phyloP scores from a whole-genome alignment of 2,888 invertebrate genomes.

The Deroplatys truncata region DNA sequence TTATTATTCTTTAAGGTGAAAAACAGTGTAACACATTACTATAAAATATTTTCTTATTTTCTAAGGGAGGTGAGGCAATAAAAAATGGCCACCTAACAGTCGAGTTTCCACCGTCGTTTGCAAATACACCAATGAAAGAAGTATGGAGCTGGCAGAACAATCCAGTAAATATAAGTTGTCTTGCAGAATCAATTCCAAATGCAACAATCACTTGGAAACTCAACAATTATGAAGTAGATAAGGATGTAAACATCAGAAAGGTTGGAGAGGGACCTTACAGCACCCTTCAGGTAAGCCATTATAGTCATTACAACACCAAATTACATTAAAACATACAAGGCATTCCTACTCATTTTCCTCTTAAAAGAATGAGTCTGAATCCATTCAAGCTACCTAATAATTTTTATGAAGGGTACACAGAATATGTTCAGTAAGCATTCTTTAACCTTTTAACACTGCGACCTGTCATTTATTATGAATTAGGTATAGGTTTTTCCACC shows the following conservation, averaged over 20 bases:
- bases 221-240: slow-evolving; percentile 40
- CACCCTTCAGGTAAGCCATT: slow-evolving; percentile 47
- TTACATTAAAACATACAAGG: too few species aligned
- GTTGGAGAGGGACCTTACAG: slow-evolving; percentile 68
- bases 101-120: slow-evolving; percentile 78
- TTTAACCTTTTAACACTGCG: too few species aligned
- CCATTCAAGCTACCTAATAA: too few species aligned
- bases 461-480: too few species aligned
- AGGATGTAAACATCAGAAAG: slow-evolving; percentile 55
- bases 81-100: slow-evolving; percentile 80
- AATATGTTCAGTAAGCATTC: too few species aligned
- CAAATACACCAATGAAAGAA: slow-evolving; percentile 58
- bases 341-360: too few species aligned
- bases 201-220: slow-evolving; percentile 85
- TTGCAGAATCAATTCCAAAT: slow-evolving; percentile 84
- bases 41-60: slow-evolving; percentile 1
- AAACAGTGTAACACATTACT: too few species aligned
- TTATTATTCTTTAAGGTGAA: too few species aligned
- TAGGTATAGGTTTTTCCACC: too few species aligned
- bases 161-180: slow-evolving; percentile 79
- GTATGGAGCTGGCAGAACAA: slow-evolving; percentile 80
- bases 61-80: slow-evolving; percentile 62
- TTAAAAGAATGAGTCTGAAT: too few species aligned
- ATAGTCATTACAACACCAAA: neutral
- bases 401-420: too few species aligned